Evolutionary conservation across 2,888 invertebrate genomes (phyloP), one percentile per base, ranked within the genome.

Genomic region (Chrysopilus asiliformis): DNA sequence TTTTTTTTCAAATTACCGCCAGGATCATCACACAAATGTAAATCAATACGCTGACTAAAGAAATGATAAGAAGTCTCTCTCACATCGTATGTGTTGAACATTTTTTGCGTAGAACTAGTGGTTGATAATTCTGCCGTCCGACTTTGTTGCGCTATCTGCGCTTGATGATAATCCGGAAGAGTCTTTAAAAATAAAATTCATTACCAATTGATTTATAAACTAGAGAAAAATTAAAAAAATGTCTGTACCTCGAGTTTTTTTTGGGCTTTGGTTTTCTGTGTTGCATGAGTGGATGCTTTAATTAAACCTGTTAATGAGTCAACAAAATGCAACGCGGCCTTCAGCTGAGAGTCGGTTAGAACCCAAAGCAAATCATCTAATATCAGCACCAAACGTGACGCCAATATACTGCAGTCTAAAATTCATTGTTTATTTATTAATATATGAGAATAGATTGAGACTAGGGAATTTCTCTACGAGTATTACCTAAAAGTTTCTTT

Each of bases 311-410:
- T 74, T 27, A 91, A 66, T 2, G 91, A 86, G 51, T 85, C 83
- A 28, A 87, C 76, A 61, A 94, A 86, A 52, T 86, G 82, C 18
- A 94, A 67, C 33, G 91, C 93, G 10, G 95, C 94, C 50, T 93
- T 83, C 26, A 95, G 66, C 62, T 95, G 95, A 0, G 93, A 89
- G 64, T 94, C 94, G 0, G 95, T 95, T 41, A 95, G 65, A 27
- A 97, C 94, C 95, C 97, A 98, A 19, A 97, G 70, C 32, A 98
- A 70, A 55, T 97, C 94, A 63, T 98, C 95, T 46, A 98, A 73
- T 48, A 95, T 84, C 36, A 97, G 68, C 38, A 87, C 85, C 44
- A 98, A 68, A 36, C 91, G 75, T 17, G 94, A 94, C 2, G 93
- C 87, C 54, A 95, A 68, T 37, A 97, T 79, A 45, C 85, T 82